Percentiles rank a stretch among this genome's conserved stretches.
Conservation (phyloP, 1,140 invertebrate genomes). For the Formica selysi region DNA sequence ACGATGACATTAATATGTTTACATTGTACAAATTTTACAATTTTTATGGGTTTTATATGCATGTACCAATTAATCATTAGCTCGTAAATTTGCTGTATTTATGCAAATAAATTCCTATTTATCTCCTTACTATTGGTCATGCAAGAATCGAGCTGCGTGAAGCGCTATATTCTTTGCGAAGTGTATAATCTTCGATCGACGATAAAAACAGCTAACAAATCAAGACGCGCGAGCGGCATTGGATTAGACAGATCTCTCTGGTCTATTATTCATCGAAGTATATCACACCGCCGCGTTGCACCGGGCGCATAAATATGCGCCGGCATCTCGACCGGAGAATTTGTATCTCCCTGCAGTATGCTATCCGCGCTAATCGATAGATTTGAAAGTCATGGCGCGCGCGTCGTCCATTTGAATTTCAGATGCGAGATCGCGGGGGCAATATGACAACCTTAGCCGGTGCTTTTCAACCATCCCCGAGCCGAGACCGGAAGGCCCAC, state of each 20-base stretch:
- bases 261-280: conserved; percentile 47
- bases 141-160: neutral
- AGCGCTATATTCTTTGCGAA: neutral
- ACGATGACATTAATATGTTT: neutral
- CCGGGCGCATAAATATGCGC: conserved; percentile 70
- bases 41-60: neutral
- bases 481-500: neutral
- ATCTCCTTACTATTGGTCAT: neutral
- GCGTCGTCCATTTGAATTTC: conserved; percentile 73
- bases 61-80: neutral
- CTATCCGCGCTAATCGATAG: conserved; percentile 74
- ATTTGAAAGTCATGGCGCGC: conserved; percentile 76
- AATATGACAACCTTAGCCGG: conserved; percentile 74
- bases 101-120: neutral
- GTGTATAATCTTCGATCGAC: neutral
- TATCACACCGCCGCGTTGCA: conserved; percentile 47
- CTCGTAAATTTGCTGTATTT: neutral
- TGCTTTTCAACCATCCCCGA: conserved; percentile 52
- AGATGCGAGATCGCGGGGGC: conserved; percentile 72
- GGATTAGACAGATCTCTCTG: conserved; percentile 35
- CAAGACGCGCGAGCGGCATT: conserved; percentile 3
- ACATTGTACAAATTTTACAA: neutral
- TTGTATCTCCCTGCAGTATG: conserved; percentile 67
- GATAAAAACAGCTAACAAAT: conserved; percentile 25
- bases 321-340: conserved; percentile 61